These are phyloP conservation scores for Ooceraea biroi DNA, from an alignment of 1,140 invertebrate genomes.

Conservation along the genomic window DNA sequence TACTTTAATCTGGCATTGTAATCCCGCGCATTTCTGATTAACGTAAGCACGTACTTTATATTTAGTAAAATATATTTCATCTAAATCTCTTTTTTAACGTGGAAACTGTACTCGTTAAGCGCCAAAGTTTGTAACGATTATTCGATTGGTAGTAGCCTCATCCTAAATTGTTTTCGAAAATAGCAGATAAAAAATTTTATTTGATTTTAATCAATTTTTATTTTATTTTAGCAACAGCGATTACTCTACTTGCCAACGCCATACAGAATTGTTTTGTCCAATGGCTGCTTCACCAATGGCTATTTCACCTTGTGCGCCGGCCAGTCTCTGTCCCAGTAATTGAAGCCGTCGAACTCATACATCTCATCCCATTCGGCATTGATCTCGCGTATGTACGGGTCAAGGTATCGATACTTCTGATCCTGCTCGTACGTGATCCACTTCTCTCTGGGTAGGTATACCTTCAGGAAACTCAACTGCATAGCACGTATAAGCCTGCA, in stretches of 20 bases:
- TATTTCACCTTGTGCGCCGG: neutral
- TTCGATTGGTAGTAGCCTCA: neutral
- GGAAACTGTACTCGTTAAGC: too few relatives aligned
- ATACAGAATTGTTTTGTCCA: too few relatives aligned
- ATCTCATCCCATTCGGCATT: conserved; percentile 60
- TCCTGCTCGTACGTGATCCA: conserved; percentile 74
- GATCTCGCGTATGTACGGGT: conserved; percentile 57
- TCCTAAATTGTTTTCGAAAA: neutral
- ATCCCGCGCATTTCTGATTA: neutral
- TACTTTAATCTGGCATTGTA: neutral
- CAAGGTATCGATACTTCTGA: conserved; percentile 64
- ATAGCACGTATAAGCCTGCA: conserved; percentile 61
- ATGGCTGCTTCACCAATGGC: too few relatives aligned
- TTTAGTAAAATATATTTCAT: neutral
- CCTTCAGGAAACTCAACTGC: conserved; percentile 62
- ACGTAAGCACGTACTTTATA: neutral
- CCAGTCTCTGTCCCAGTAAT: conserved; percentile 59
- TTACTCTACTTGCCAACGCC: too few relatives aligned
- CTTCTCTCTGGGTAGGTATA: conserved; percentile 64
- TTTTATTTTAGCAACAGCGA: too few relatives aligned
- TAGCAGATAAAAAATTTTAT: neutral
- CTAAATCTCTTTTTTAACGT: neutral
- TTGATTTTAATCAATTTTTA: neutral
- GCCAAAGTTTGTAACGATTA: too few relatives aligned
- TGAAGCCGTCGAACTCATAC: conserved; percentile 64